phyloP scores from a whole-genome alignment of 2,797 vertebrate species.

The Buphagus erythrorhynchus region DNA sequence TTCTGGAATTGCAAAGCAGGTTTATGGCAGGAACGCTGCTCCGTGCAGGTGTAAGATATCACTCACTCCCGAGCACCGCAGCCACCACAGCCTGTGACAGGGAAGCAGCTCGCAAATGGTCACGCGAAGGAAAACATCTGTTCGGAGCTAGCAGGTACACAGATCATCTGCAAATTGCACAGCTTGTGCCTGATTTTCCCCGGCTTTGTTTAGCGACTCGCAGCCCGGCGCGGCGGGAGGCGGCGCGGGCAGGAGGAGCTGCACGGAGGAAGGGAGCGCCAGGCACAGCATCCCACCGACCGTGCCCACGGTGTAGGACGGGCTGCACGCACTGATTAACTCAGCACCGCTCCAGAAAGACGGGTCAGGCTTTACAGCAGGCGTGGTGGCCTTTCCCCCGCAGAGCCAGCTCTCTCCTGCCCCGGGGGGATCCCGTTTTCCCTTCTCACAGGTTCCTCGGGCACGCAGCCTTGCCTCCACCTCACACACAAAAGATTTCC shows the following conservation, averaged over 20 bases:
- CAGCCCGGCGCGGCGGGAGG: not conserved
- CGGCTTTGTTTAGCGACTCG: not conserved
- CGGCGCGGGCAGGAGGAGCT: not conserved
- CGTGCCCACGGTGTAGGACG: fast-evolving
- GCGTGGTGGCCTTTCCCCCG: fast-evolving
- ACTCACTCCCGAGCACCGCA: not conserved
- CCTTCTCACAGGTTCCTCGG: not conserved
- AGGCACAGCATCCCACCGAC: not conserved
- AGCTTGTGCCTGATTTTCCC: not conserved
- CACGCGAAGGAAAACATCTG: conserved; percentile 54
- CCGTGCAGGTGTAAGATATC: conserved; percentile 34
- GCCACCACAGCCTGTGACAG: conserved; percentile 20
- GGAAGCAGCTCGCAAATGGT: conserved; percentile 44
- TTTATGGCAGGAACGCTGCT: not conserved
- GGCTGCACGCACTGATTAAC: fast-evolving
- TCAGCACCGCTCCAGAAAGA: fast-evolving
- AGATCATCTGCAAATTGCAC: conserved; percentile 45
- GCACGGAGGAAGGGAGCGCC: fast-evolving
- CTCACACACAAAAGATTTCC: conserved; percentile 22
- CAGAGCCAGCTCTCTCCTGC: not conserved
- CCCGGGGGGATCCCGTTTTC: not conserved
- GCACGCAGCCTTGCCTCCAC: not conserved
- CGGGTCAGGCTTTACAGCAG: not conserved
- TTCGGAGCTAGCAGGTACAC: conserved; percentile 39
- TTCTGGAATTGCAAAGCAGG: not conserved